Conservation (phyloP, 2,797 vertebrate genomes). For the Acrossocheilus fasciatus region DNA sequence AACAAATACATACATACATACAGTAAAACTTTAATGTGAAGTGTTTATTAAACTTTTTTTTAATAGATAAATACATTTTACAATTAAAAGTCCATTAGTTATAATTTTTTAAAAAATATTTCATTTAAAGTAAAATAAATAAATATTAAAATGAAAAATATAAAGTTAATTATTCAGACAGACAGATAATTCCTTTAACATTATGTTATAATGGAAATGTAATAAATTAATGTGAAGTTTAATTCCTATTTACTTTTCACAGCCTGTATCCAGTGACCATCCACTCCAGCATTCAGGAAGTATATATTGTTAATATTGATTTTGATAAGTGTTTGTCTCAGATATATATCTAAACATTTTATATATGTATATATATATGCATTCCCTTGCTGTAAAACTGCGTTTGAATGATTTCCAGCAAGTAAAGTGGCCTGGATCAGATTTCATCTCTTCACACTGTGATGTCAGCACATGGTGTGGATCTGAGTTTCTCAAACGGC, state of each 20-base stretch:
- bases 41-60: neutral
- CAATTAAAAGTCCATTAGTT: neutral
- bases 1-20: neutral
- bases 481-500: neutral
- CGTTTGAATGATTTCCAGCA: neutral
- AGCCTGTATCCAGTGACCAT: neutral
- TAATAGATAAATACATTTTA: neutral
- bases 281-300: neutral
- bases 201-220: neutral
- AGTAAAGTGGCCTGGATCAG: conserved; percentile 12
- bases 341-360: neutral
- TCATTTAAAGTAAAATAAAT: neutral
- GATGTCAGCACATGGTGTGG: conserved; percentile 39
- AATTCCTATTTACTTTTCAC: neutral
- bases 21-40: neutral
- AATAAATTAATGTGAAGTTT: neutral
- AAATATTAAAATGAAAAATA: neutral
- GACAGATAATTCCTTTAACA: neutral
- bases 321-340: conserved; percentile 8
- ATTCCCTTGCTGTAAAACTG: neutral
- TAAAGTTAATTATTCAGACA: neutral
- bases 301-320: conserved; percentile 10
- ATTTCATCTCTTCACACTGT: conserved; percentile 30
- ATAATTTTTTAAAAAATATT: neutral
- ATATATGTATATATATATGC: neutral